These are phyloP conservation scores for Anas flavirostris DNA, from an alignment of 2,797 vertebrate species.

Conservation along the genomic window DNA sequence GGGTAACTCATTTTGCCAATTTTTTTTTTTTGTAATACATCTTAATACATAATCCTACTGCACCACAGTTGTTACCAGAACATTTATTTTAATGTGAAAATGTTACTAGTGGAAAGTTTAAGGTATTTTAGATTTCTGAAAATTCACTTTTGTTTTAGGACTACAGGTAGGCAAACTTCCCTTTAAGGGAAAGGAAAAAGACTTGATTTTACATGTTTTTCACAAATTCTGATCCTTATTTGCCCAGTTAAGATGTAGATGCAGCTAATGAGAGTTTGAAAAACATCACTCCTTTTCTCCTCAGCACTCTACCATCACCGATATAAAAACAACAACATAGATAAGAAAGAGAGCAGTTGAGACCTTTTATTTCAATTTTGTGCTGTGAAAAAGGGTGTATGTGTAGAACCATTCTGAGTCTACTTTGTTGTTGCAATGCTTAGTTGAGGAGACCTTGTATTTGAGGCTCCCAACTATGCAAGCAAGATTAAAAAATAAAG, in stretches of 20 bases:
- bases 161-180: background rate
- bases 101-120: background rate
- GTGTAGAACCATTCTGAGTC: fast-evolving
- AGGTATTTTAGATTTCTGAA: background rate
- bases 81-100: background rate
- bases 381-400: background rate
- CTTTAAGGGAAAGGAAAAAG: background rate
- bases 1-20: background rate
- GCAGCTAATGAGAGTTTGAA: background rate
- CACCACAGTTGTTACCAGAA: background rate
- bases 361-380: background rate
- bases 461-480: background rate
- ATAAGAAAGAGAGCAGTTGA: background rate
- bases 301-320: background rate
- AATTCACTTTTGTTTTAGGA: background rate
- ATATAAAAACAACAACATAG: background rate
- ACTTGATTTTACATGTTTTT: background rate
- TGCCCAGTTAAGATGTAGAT: background rate
- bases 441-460: background rate
- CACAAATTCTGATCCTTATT: background rate
- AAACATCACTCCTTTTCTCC: background rate
- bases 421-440: background rate
- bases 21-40: background rate
- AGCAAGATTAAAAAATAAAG: background rate
- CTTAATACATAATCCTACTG: background rate